Evolutionary conservation across 2,113 vertebrate species (phyloP), one percentile per base, ranked within the genome.

Genomic region (Scartelaos histophorus): DNA sequence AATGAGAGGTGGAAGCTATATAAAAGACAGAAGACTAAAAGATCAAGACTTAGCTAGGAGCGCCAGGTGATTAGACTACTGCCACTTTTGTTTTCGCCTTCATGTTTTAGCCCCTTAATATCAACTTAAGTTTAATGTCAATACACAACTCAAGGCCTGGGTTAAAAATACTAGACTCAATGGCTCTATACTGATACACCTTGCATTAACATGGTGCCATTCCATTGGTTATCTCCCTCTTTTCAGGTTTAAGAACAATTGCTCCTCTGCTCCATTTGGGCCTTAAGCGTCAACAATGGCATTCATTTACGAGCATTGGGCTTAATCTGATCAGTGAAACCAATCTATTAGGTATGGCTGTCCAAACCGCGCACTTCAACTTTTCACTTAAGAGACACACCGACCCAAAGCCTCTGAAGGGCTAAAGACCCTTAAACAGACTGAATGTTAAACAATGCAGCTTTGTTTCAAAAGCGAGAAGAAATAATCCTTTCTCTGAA

Each of bases 311-410:
- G 78, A 76, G 80, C 78, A 78, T 69, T 84, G 67, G 73, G 68
- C 85, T 78, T 89, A 88, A 90, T 89, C 91, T 86, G 88, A 86
- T 75, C 83, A 64, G 84, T 91, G 88, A 90, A 87, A 85, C 91
- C 85, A 92, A 93, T 93, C 90, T 88, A 91, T 92, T 93, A 68
- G 76, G 58, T 84, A 91, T 29, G 89, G 86, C 85, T 91, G 90
- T 93, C 92, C 79, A 66, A 69, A 69, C 80, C 71, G 34, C 68
- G 70, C 76, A 82, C 71, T 70, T 53, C 34, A 77, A 78, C 49
- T 71, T 51, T 68, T 73, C 60, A 73, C 76, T 72, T 82, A 76
- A 65, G 70, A 77, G 66, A 76, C 67, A 66, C 70, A 78, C 51
- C 19, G 65, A 65, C 51, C 62, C 49, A 73, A 65, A 78, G 69